phyloP scores from a whole-genome alignment of 2,797 vertebrate genomes.

The Ibycter americanus region DNA sequence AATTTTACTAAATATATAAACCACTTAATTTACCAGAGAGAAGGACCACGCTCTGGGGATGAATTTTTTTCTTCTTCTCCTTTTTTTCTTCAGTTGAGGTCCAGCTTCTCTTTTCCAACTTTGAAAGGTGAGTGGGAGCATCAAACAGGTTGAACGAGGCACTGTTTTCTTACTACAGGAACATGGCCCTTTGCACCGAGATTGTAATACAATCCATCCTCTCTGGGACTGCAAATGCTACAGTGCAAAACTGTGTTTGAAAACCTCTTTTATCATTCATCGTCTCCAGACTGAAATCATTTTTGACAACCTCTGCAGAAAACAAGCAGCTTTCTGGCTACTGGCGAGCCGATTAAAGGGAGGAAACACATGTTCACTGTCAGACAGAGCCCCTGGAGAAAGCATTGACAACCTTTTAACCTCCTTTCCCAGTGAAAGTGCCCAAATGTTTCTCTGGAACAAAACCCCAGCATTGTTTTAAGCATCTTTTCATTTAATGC shows the following conservation, averaged over 20 bases:
- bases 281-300: conserved; percentile 85
- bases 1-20: not conserved
- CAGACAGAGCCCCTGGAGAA: conserved; percentile 83
- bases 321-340: conserved; percentile 87
- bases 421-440: conserved; percentile 82
- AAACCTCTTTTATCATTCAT: conserved; percentile 88
- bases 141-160: conserved; percentile 77
- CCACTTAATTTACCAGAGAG: not conserved
- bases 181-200: conserved; percentile 76
- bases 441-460: conserved; percentile 82
- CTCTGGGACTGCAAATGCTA: conserved; percentile 76
- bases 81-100: not conserved
- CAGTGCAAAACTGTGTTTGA: conserved; percentile 84
- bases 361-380: conserved; percentile 94
- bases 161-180: conserved; percentile 73
- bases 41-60: not conserved
- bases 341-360: conserved; percentile 88
- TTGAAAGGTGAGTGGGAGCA: conserved; percentile 63
- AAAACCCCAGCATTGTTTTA: conserved; percentile 80
- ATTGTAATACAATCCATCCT: conserved; percentile 84
- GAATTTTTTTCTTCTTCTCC: not conserved
- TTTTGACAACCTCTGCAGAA: conserved; percentile 88
- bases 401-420: conserved; percentile 90
- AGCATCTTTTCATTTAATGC: conserved; percentile 78
- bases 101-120: conserved; percentile 49